Evolutionary conservation across 1,140 invertebrate genomes (phyloP).

Genomic region (Helicoverpa armigera): DNA sequence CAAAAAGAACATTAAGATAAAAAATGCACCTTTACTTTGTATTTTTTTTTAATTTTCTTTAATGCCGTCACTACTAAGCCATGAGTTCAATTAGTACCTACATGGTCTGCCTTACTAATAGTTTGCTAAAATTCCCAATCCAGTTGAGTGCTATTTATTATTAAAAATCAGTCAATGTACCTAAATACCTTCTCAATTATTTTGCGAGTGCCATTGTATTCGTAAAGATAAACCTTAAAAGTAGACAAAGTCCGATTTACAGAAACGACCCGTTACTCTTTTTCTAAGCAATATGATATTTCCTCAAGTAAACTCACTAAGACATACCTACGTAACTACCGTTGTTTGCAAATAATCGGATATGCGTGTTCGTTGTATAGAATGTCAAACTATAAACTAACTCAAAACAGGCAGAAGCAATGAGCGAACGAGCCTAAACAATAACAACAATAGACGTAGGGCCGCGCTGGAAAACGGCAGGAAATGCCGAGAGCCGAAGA

Average conservation of each 20-base stretch:
- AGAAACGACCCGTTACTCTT: background rate
- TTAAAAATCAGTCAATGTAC: no score
- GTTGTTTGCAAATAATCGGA: constrained; percentile 26
- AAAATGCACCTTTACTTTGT: background rate
- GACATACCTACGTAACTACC: background rate
- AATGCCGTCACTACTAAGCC: no score
- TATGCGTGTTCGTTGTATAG: constrained; percentile 22
- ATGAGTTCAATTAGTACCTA: no score
- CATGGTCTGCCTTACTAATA: no score
- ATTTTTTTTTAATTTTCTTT: no score
- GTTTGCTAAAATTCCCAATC: no score
- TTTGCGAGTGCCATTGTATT: background rate
- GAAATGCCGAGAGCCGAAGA: constrained; percentile 77
- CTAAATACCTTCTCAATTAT: background rate
- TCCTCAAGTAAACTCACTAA: background rate
- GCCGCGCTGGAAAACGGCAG: constrained; percentile 55
- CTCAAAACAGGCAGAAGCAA: constrained; percentile 48
- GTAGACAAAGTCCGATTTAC: background rate
- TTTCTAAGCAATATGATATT: background rate
- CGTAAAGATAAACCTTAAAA: no score
- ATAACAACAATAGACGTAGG: constrained; percentile 71
- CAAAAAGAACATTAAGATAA: background rate
- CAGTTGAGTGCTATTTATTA: no score
- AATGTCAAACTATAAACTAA: constrained; percentile 58
- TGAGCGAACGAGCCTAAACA: constrained; percentile 57